These are phyloP conservation scores for Apodemus speciosus DNA, from an alignment of 2,113 vertebrate genomes.

Conservation along the genomic window DNA sequence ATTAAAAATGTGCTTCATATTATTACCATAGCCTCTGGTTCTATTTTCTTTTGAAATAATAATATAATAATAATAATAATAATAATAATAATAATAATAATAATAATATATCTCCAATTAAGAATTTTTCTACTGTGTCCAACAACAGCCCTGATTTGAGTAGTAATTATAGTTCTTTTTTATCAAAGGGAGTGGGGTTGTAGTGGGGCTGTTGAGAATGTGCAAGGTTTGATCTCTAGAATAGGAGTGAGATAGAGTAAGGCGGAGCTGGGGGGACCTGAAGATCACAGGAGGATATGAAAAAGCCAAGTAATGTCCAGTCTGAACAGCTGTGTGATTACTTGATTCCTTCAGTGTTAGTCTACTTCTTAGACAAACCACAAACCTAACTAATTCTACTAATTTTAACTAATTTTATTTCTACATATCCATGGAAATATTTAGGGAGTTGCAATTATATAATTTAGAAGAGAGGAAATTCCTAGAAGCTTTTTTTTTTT, in stretches of 20 bases:
- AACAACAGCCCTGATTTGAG: background rate
- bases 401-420: constrained; percentile 43
- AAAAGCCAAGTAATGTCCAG: background rate
- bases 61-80: no score
- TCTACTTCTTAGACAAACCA: background rate
- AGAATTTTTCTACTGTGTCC: background rate
- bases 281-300: background rate
- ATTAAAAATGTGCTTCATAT: constrained; percentile 25
- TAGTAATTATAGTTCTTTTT: background rate
- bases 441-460: constrained; percentile 2
- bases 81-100: no score
- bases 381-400: constrained; percentile 21
- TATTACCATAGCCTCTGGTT: background rate
- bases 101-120: background rate
- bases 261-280: no score
- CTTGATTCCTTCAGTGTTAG: background rate
- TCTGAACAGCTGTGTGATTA: background rate
- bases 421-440: background rate
- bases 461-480: background rate
- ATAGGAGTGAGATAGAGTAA: background rate
- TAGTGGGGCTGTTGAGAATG: background rate
- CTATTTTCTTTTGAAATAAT: background rate
- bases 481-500: background rate
- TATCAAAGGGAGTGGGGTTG: background rate
- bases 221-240: background rate